Percentiles rank a stretch among this genome's conserved stretches.
phyloP scores from a whole-genome alignment of 2,797 vertebrate genomes.

The Enteromius treurensis region DNA sequence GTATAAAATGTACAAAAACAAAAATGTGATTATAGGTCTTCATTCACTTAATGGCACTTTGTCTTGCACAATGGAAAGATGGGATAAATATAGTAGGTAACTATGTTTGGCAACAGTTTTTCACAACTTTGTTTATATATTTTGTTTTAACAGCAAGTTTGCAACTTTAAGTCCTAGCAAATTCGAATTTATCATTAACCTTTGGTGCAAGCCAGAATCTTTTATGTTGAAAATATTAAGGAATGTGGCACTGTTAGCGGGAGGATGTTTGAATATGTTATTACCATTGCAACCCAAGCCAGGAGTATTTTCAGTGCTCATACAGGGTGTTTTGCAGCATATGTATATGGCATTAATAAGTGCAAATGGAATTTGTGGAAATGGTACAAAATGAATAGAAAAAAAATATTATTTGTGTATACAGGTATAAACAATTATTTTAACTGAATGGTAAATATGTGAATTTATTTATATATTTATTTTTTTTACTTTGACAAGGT shows the following conservation, averaged over 20 bases:
- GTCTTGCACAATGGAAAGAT: not conserved
- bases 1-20: conserved; percentile 41
- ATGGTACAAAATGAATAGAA: not conserved
- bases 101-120: conserved; percentile 37
- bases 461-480: not conserved
- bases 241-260: conserved; percentile 14
- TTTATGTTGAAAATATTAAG: conserved; percentile 1
- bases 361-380: conserved; percentile 1
- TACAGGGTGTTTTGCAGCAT: not conserved
- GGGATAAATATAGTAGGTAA: conserved; percentile 5
- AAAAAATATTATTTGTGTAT: not conserved
- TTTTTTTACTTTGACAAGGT: not conserved
- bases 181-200: not conserved
- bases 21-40: conserved; percentile 1
- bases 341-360: conserved; percentile 10
- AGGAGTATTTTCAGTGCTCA: not conserved
- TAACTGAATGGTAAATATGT: conserved; percentile 5
- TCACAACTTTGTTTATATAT: conserved; percentile 5
- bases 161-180: conserved; percentile 11
- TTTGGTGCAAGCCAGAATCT: conserved; percentile 32
- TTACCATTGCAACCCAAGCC: not conserved
- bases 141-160: conserved; percentile 28
- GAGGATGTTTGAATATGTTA: not conserved
- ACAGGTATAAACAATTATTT: not conserved
- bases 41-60: conserved; percentile 41